These are phyloP conservation scores for Clarias fuscus DNA, from an alignment of 2,797 vertebrate genomes.

Conservation along the genomic window DNA sequence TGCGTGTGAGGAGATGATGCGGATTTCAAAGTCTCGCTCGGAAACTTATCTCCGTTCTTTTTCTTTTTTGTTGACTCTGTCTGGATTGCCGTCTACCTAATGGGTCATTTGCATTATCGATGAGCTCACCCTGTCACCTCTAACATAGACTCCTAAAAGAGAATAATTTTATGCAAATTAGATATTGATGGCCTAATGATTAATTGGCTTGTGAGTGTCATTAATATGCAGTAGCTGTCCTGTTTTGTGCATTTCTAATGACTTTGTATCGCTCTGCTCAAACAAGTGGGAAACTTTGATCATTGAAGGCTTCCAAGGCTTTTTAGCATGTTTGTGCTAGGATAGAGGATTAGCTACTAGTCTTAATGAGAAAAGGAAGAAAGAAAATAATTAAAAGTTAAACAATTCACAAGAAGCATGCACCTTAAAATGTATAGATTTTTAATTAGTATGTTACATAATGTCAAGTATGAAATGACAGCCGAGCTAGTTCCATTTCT, in stretches of 20 bases:
- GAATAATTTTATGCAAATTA: conserved; percentile 99
- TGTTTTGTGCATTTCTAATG: conserved; percentile 98
- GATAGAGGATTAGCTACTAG: conserved; percentile 50
- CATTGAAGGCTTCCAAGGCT: conserved; percentile 73
- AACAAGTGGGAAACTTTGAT: conserved; percentile 88
- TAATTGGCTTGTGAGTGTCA: conserved; percentile 95
- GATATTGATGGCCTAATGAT: conserved; percentile 99
- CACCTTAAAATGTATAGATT: not conserved
- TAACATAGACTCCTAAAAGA: conserved; percentile 96
- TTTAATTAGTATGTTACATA: not conserved
- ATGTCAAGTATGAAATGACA: conserved; percentile 3
- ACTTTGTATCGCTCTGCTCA: conserved; percentile 91
- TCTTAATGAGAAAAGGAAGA: not conserved
- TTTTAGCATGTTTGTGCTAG: conserved; percentile 71
- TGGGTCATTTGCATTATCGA: conserved; percentile 98
- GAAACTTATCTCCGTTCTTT: conserved; percentile 47
- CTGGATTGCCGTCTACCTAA: conserved; percentile 83
- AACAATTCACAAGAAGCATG: not conserved
- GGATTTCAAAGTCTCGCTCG: conserved; percentile 36
- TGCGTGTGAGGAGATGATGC: not conserved
- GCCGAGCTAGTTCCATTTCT: not conserved
- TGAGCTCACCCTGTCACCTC: conserved; percentile 97
- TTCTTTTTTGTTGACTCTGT: conserved; percentile 63
- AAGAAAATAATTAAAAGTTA: conserved; percentile 6
- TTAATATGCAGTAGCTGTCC: conserved; percentile 99